Base-by-base conservation (phyloP, 2,888 invertebrate species). In the Torymus aiolomorphi region DNA sequence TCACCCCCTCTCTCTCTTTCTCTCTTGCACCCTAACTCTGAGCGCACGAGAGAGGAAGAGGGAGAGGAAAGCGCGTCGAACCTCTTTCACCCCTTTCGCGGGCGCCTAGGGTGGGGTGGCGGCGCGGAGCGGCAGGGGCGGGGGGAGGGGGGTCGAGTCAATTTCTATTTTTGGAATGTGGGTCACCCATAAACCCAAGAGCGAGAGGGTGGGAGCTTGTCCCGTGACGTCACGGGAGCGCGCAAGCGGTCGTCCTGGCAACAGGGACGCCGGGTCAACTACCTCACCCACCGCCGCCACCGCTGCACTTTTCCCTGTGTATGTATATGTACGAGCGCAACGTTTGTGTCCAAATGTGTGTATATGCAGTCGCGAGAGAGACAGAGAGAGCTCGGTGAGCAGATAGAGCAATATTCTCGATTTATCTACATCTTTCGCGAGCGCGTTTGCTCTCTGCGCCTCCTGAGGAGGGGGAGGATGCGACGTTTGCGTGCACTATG, bases 211-310 rank as follows among this genome's bases (percentile, higher is more conserved):
- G 31, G 31, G 1, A 62, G 88, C 85, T 88, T 86, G 88, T 88
- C 89, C 89, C 87, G 88, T 89, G 89, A 89, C 89, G 89, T 89
- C 89, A 89, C 88, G 83, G 88, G 88, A 87, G 79, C 54, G 88
- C 87, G 79, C 54, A 51, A 65, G 83, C 85, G 87, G 87, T 88
- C 85, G 89, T 89, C 89, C 87, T 89, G 87, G 89, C 87, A 89
- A 89, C 89, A 88, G 85, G 85, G 83, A 87, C 86, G 87, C 85
- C 84, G 84, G 89, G 88, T 89, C 89, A 88, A 85, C 84, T 85
- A 89, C 89, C 88, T 80, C 31, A 31, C 71, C 74, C 57, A 51
- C 18, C 54, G 49, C 16, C 18, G 10, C 20, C 24, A n/a, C 54
- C 4, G 31, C 20, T 51, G 1, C 42, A 1, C 11, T 11, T 5